phyloP scores from a whole-genome alignment of 2,888 invertebrate genomes.

The Odontomyia ornata region DNA sequence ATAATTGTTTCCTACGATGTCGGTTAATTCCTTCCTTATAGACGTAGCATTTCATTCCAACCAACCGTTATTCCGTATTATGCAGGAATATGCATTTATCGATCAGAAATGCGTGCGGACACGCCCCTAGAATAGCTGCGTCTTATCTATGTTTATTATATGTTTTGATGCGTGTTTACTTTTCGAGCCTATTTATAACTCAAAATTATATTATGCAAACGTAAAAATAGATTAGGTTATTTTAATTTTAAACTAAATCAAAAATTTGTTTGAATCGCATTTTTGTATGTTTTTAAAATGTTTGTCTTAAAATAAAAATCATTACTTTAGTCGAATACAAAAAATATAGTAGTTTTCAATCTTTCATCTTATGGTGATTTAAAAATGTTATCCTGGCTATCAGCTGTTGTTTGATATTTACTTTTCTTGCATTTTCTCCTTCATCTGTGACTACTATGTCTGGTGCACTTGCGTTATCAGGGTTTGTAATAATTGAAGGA shows the following conservation, averaged over 20 bases:
- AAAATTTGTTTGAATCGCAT: conserved; percentile 43
- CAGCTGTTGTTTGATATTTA: neutral
- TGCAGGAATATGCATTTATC: too few species aligned
- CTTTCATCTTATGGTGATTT: conserved; percentile 24
- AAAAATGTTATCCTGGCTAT: too few species aligned
- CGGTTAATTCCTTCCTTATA: too few species aligned
- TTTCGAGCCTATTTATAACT: too few species aligned
- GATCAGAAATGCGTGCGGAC: too few species aligned
- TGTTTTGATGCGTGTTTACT: too few species aligned
- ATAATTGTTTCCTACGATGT: too few species aligned
- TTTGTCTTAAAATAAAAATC: conserved; percentile 43
- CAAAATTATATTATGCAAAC: too few species aligned
- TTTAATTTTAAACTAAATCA: conserved; percentile 13
- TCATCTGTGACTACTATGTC: neutral
- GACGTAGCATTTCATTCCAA: too few species aligned
- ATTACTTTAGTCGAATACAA: conserved; percentile 35
- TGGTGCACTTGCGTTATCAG: neutral
- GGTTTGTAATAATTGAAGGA: neutral
- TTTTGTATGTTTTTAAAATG: conserved; percentile 32
- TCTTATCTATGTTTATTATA: too few species aligned
- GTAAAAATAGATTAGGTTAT: neutral
- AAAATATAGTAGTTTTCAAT: conserved; percentile 32
- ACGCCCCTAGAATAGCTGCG: too few species aligned
- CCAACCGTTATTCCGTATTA: too few species aligned
- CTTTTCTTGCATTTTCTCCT: conserved; percentile 2